These are phyloP conservation scores for Notarius quadriscutis DNA, from an alignment of 2,113 vertebrate genomes.

Conservation along the genomic window DNA sequence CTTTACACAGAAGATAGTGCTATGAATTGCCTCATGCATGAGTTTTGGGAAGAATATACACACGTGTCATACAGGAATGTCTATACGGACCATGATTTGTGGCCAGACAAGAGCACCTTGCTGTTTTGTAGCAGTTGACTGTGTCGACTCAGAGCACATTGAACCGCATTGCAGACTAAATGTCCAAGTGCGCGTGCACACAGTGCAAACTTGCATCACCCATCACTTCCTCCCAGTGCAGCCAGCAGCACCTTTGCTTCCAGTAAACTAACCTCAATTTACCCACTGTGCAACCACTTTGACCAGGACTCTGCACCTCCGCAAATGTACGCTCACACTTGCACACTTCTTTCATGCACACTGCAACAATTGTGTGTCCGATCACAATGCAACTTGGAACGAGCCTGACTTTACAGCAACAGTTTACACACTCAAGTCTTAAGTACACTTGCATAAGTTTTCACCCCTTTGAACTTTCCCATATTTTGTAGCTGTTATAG, in stretches of 20 bases:
- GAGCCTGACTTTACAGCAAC: background rate
- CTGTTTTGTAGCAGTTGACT: background rate
- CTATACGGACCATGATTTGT: background rate
- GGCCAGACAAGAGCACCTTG: background rate
- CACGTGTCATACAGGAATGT: background rate
- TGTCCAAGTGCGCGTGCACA: too few species aligned
- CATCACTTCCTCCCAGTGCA: constrained; percentile 4
- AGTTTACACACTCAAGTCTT: background rate
- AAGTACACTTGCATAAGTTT: background rate
- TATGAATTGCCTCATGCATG: background rate
- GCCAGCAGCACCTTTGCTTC: background rate
- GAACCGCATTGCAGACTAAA: background rate
- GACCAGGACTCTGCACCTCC: background rate
- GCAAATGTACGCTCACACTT: background rate
- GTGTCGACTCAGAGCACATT: background rate
- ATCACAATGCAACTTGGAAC: background rate
- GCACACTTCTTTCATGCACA: background rate
- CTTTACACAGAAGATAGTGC: background rate
- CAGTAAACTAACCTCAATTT: background rate
- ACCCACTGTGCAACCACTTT: background rate
- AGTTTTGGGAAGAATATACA: background rate
- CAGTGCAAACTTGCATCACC: background rate
- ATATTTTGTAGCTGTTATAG: background rate
- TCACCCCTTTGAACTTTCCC: background rate
- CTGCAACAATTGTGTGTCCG: background rate